phyloP scores from a whole-genome alignment of 2,113 vertebrate species.

The Brachypodius melanocephalos region DNA sequence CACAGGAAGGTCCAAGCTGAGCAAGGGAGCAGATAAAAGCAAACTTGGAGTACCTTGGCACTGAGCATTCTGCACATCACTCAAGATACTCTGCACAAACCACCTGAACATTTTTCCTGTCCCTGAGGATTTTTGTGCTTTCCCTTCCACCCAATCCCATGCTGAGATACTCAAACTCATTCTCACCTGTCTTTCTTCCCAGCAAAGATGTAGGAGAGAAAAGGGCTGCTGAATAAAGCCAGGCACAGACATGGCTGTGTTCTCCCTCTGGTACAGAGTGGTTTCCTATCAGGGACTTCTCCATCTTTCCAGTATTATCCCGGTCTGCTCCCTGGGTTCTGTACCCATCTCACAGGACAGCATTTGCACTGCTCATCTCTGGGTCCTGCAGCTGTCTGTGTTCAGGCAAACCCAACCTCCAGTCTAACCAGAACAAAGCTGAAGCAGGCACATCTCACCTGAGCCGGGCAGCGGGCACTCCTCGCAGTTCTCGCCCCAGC shows the following conservation, averaged over 20 bases:
- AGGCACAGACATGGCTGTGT: not conserved
- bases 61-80: not conserved
- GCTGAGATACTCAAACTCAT: not conserved
- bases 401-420: not conserved
- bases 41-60: not conserved
- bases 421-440: not conserved
- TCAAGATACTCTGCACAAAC: not conserved
- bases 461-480: slow-evolving; percentile 86
- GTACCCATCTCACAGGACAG: not conserved
- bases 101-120: not conserved
- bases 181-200: not conserved
- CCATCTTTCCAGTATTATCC: not conserved
- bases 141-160: not conserved
- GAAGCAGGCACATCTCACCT: slow-evolving; percentile 65
- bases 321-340: not conserved
- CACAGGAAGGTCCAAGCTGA: not conserved
- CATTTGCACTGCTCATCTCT: not conserved
- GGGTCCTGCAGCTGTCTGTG: not conserved
- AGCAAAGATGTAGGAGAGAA: not conserved
- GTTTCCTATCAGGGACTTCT: not conserved
- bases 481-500: slow-evolving; percentile 88
- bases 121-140: not conserved
- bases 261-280: not conserved
- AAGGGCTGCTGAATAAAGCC: not conserved
- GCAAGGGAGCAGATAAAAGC: not conserved